A percentile compares a stretch with the other conserved stretches of the same genome.
These are phyloP conservation scores for Drosophila sulfurigaster DNA, from an alignment of 1,140 invertebrate genomes.

Conservation along the genomic window DNA sequence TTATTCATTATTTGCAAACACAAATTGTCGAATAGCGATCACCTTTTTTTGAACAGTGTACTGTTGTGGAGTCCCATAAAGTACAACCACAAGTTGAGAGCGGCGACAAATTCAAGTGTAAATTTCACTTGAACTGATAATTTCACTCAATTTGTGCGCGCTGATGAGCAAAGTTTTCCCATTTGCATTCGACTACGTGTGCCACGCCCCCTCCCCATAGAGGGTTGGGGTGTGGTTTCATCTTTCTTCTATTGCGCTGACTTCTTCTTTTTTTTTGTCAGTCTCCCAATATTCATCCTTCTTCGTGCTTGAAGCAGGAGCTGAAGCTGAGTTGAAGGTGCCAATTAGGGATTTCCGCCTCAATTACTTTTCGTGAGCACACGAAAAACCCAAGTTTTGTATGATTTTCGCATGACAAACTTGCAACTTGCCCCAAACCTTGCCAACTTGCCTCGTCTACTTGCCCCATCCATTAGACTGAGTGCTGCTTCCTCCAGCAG, in stretches of 20 bases:
- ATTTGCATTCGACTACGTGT: conserved; percentile 79
- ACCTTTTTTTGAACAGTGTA: too few relatives aligned
- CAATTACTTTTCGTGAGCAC: conserved; percentile 80
- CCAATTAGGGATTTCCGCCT: conserved; percentile 83
- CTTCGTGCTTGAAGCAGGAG: conserved; percentile 29
- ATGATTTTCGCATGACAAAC: conserved; percentile 83
- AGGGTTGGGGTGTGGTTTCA: conserved; percentile 34
- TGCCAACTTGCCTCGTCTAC: too few relatives aligned
- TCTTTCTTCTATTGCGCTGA: conserved; percentile 32
- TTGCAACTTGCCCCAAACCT: conserved; percentile 55
- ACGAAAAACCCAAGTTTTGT: conserved; percentile 80
- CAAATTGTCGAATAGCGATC: too few relatives aligned
- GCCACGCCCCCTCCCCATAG: conserved; percentile 21
- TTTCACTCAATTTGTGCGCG: conserved; percentile 82
- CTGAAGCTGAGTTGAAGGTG: conserved; percentile 69
- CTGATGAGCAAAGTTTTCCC: conserved; percentile 83
- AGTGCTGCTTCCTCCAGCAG: conserved; percentile 53
- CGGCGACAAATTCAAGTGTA: conserved; percentile 75
- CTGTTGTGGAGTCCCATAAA: neutral
- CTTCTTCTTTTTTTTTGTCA: conserved; percentile 23
- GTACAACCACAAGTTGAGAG: conserved; percentile 35
- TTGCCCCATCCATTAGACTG: conserved; percentile 14
- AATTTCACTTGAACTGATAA: conserved; percentile 84
- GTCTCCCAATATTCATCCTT: neutral
- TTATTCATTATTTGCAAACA: neutral